These are phyloP conservation scores for Drosophila mayaguana DNA, from an alignment of 2,888 invertebrate species.

Conservation along the genomic window DNA sequence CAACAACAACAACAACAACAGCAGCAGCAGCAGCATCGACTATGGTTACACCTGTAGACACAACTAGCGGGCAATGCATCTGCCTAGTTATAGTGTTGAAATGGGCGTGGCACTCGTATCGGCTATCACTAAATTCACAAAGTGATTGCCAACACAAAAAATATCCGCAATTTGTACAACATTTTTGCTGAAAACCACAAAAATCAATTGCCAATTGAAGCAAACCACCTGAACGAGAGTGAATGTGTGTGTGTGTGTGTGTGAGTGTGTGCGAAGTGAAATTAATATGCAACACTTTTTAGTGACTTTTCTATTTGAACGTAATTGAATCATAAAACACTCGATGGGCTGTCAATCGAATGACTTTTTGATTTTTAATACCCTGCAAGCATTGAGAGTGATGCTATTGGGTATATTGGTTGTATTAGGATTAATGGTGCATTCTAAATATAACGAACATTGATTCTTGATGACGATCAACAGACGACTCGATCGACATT, in stretches of 20 bases:
- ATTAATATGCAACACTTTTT: slow-evolving; percentile 63
- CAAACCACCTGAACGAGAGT: slow-evolving; percentile 33
- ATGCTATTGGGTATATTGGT: neutral
- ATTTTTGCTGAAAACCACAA: slow-evolving; percentile 81
- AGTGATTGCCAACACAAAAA: slow-evolving; percentile 25
- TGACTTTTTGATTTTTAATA: slow-evolving; percentile 22
- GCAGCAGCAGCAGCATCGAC: slow-evolving; percentile 7
- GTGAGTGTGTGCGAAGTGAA: slow-evolving; percentile 24
- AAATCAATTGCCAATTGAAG: slow-evolving; percentile 83
- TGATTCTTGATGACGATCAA: neutral
- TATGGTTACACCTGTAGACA: slow-evolving; percentile 62
- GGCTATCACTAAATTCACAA: slow-evolving; percentile 22
- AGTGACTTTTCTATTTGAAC: slow-evolving; percentile 65
- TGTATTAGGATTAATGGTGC: neutral
- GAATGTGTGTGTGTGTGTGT: slow-evolving; percentile 8
- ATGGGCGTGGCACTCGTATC: slow-evolving; percentile 68
- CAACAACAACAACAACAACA: neutral
- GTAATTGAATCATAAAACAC: slow-evolving; percentile 73
- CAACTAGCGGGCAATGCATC: slow-evolving; percentile 36
- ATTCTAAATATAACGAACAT: neutral
- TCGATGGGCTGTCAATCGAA: slow-evolving; percentile 2
- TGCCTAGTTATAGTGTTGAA: slow-evolving; percentile 64
- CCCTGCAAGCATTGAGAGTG: neutral
- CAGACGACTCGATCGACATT: neutral
- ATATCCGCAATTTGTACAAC: slow-evolving; percentile 71